Conservation (phyloP, 2,797 vertebrate species). For the Lepilemur septentrionalis region DNA sequence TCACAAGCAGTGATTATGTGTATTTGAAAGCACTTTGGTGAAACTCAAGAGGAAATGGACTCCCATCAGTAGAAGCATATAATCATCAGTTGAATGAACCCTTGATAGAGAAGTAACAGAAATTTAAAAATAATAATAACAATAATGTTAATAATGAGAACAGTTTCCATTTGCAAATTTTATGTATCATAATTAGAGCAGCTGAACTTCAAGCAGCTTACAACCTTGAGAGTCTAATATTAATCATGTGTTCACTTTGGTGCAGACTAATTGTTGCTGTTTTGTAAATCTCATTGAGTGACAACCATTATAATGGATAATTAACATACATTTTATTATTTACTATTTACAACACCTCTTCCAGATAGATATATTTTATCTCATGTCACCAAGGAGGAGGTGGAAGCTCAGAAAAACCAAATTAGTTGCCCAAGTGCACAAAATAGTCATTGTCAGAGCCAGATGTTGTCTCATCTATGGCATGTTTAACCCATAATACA, state of each 20-base stretch:
- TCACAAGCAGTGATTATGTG: background rate
- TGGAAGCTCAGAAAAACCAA: background rate
- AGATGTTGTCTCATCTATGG: background rate
- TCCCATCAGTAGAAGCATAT: background rate
- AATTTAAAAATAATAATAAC: background rate
- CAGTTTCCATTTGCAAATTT: conserved; percentile 37
- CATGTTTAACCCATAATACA: background rate
- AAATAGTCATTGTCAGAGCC: background rate
- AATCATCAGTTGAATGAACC: conserved; percentile 7
- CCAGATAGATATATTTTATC: background rate
- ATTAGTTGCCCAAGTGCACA: background rate
- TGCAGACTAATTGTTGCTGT: background rate
- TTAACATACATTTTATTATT: background rate
- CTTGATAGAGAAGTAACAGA: background rate
- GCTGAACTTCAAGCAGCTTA: background rate
- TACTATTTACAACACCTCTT: background rate
- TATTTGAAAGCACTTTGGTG: conserved; percentile 10
- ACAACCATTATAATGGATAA: background rate
- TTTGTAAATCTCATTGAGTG: background rate
- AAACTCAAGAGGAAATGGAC: conserved; percentile 37
- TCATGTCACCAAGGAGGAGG: background rate
- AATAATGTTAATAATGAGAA: conserved; percentile 29
- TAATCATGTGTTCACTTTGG: background rate
- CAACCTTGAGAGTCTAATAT: background rate
- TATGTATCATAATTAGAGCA: background rate